Conservation (phyloP, 2,113 vertebrate genomes). For the Gymnorhina tibicen region DNA sequence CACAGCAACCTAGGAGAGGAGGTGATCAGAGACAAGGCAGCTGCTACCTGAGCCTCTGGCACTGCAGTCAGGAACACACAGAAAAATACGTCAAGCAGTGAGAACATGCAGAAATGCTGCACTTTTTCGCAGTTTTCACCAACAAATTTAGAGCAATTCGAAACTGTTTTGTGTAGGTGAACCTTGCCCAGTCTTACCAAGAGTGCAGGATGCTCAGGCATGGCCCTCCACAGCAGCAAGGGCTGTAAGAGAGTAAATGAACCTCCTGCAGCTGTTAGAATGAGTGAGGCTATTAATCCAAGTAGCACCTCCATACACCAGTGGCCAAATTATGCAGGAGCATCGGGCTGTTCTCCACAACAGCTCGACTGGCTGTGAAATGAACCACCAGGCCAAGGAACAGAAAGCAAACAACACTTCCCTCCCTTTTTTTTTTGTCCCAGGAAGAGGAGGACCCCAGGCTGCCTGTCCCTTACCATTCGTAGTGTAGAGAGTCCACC, state of each 20-base stretch:
- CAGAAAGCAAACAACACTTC: neutral
- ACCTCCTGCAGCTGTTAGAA: neutral
- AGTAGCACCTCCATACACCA: neutral
- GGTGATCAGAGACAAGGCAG: neutral
- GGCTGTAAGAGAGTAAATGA: neutral
- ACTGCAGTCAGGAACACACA: neutral
- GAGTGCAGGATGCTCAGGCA: neutral
- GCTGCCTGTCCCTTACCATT: slow-evolving; percentile 80
- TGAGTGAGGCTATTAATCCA: neutral
- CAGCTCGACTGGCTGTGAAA: neutral
- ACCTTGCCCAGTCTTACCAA: neutral
- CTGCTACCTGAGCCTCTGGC: neutral
- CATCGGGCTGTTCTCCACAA: neutral
- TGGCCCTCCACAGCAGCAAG: neutral
- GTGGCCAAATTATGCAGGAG: neutral
- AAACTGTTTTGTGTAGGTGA: neutral
- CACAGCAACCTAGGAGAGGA: slow-evolving; percentile 81
- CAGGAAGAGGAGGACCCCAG: neutral
- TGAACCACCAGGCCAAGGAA: neutral
- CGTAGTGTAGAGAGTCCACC: slow-evolving; percentile 93
- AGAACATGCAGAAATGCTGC: neutral
- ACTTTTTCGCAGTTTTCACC: neutral
- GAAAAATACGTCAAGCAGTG: neutral
- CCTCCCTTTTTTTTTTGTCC: neutral
- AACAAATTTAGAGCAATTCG: neutral